These are phyloP conservation scores for Drosophila serrata DNA, from an alignment of 1,140 invertebrate species.

Conservation along the genomic window DNA sequence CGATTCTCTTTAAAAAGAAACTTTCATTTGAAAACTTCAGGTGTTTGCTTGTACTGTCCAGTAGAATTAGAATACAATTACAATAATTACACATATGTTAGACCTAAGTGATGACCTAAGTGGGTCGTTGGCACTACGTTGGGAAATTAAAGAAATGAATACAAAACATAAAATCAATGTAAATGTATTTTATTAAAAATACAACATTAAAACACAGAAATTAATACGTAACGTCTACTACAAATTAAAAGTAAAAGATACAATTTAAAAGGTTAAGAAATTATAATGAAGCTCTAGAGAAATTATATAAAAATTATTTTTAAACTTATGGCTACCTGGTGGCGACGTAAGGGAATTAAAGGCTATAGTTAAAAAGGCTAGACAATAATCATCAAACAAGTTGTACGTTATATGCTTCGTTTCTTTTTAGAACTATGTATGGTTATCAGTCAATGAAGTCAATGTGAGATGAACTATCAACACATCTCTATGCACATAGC, in stretches of 20 bases:
- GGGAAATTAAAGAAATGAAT: neutral
- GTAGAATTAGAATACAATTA: constrained; percentile 72
- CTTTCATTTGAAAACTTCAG: constrained; percentile 85
- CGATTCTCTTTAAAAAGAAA: constrained; percentile 80
- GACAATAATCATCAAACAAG: constrained; percentile 60
- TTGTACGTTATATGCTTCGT: constrained; percentile 43
- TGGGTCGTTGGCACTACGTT: constrained; percentile 56
- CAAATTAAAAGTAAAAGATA: constrained; percentile 30
- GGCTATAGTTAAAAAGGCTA: constrained; percentile 51
- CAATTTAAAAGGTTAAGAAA: constrained; percentile 21
- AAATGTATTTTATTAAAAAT: constrained; percentile 72
- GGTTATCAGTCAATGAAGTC: constrained; percentile 77
- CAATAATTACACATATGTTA: constrained; percentile 48
- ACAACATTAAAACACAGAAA: constrained; percentile 69
- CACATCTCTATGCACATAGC: constrained; percentile 35
- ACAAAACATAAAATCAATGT: constrained; percentile 37
- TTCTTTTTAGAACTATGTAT: constrained; percentile 44
- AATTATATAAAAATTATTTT: constrained; percentile 27
- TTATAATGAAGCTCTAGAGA: neutral
- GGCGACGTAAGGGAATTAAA: constrained; percentile 40
- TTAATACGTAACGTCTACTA: constrained; percentile 53
- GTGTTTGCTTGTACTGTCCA: constrained; percentile 84
- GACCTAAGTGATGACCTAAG: constrained; percentile 25
- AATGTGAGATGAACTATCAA: constrained; percentile 65
- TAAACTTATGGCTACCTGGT: constrained; percentile 35